phyloP scores from a whole-genome alignment of 2,113 vertebrate genomes.

The Elaphurus davidianus region DNA sequence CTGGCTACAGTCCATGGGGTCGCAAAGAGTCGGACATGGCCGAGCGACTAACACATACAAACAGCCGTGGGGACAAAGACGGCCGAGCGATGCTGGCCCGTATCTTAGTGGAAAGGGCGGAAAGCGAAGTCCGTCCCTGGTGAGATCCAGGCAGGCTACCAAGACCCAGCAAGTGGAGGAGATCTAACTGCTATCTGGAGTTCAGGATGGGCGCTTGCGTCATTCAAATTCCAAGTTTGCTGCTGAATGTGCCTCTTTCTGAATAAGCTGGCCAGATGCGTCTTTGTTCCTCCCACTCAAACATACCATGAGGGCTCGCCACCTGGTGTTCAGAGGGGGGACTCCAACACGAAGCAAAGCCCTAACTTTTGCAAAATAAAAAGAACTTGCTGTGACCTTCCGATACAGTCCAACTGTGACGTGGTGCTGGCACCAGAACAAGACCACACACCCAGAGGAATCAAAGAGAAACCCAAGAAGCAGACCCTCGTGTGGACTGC shows the following conservation, averaged over 20 bases:
- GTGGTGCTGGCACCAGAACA: neutral
- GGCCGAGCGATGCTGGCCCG: accelerated
- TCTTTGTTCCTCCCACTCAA: accelerated
- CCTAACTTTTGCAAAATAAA: neutral
- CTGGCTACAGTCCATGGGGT: neutral
- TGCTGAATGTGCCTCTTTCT: neutral
- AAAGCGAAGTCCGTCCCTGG: neutral
- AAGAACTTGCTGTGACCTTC: neutral
- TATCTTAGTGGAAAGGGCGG: neutral
- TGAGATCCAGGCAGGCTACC: neutral
- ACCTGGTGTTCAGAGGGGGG: slow-evolving; percentile 26
- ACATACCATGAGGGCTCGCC: neutral
- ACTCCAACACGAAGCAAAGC: neutral
- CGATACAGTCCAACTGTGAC: accelerated
- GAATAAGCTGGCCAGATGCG: accelerated
- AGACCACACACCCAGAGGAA: accelerated
- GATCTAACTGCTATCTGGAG: neutral
- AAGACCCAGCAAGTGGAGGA: accelerated
- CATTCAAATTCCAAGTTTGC: neutral
- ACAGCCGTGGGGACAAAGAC: accelerated
- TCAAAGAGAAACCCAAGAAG: neutral
- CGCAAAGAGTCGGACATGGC: accelerated
- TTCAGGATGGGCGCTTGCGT: accelerated
- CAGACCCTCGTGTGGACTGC: accelerated
- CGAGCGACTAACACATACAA: accelerated